A percentile compares a stretch with the other conserved stretches of the same genome.
Evolutionary conservation across 2,113 vertebrate genomes (phyloP).

Genomic region (Notarius quadriscutis): DNA sequence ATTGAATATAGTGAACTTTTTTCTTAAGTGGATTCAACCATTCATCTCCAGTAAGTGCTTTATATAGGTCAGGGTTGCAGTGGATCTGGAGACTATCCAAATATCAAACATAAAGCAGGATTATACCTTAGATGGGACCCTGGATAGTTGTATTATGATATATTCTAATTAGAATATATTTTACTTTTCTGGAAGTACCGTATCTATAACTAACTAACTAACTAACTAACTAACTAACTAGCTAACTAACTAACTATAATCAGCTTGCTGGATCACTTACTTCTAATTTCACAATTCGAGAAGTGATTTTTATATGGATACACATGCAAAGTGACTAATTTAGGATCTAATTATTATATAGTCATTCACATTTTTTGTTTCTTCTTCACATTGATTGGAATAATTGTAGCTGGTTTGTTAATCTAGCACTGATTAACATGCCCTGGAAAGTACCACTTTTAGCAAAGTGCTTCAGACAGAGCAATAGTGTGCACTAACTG

Average conservation of each 20-base stretch:
- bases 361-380: not conserved
- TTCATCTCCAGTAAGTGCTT: not conserved
- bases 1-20: not conserved
- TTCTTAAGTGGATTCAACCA: not conserved
- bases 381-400: not conserved
- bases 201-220: not conserved
- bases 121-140: not conserved
- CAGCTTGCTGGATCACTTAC: not conserved
- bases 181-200: not conserved
- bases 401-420: not conserved
- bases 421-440: not conserved
- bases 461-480: not conserved
- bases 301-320: not conserved
- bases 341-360: not conserved
- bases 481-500: conserved; percentile 27
- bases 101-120: not conserved
- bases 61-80: not conserved
- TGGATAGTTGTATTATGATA: not conserved
- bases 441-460: not conserved
- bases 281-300: not conserved
- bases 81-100: not conserved
- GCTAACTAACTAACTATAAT: not conserved
- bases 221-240: no score
- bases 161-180: not conserved
- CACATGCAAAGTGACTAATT: not conserved